Conservation (phyloP, 2,113 vertebrate genomes). For the Ageneiosus marmoratus region DNA sequence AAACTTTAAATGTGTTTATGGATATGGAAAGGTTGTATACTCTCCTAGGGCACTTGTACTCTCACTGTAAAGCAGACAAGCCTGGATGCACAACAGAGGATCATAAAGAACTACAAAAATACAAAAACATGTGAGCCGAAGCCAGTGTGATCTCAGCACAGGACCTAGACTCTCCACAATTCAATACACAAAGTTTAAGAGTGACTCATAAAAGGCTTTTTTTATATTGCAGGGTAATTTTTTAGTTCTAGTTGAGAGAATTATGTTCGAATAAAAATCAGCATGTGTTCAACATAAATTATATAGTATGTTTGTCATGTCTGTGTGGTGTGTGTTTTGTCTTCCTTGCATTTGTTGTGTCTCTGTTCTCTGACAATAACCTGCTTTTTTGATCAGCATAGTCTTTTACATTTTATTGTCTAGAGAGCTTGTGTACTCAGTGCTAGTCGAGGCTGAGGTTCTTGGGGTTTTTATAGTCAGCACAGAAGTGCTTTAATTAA, state of each 20-base stretch:
- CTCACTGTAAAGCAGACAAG: slow-evolving; percentile 19
- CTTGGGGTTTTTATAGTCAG: slow-evolving; percentile 21
- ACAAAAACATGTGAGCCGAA: not conserved
- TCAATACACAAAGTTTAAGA: not conserved
- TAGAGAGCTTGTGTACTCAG: not conserved
- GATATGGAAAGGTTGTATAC: not conserved
- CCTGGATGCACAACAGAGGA: not conserved
- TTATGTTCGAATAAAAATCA: not conserved
- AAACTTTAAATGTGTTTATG: slow-evolving; percentile 26
- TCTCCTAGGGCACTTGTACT: not conserved
- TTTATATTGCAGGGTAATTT: not conserved
- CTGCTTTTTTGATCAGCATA: slow-evolving; percentile 30
- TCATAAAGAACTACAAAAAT: not conserved
- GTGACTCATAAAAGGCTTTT: not conserved
- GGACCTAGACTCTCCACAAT: not conserved
- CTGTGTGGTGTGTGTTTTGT: not conserved
- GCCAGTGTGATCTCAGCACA: not conserved
- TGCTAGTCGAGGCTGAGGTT: not conserved
- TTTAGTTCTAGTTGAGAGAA: not conserved
- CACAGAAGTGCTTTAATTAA: slow-evolving; percentile 25
- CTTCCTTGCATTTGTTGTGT: slow-evolving; percentile 22
- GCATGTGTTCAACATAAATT: not conserved
- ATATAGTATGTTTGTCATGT: not conserved
- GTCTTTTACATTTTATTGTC: slow-evolving; percentile 12
- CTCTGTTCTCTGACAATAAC: slow-evolving; percentile 21